A percentile compares a stretch with the other conserved stretches of the same genome.
Conservation (phyloP, 2,113 vertebrate species). For the Fregata magnificens region DNA sequence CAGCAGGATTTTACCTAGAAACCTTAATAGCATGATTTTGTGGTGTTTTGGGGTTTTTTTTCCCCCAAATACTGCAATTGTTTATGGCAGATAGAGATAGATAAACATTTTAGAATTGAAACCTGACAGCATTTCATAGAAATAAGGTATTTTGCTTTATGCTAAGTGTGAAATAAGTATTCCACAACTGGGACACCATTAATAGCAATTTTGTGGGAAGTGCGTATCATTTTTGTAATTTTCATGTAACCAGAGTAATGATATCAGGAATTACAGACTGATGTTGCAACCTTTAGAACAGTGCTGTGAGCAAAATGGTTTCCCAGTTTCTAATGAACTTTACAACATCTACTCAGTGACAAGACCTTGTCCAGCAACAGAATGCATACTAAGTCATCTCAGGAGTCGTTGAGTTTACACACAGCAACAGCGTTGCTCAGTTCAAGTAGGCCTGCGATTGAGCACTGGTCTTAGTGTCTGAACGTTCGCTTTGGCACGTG, state of each 20-base stretch:
- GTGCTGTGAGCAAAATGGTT: background rate
- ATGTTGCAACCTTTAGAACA: background rate
- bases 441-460: no score
- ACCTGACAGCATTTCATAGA: background rate
- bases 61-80: background rate
- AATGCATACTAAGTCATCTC: fast-evolving
- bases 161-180: background rate
- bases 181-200: background rate
- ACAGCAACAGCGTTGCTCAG: no score
- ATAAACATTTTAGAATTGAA: background rate
- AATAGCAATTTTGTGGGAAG: background rate
- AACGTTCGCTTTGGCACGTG: background rate
- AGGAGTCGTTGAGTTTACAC: no score
- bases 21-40: background rate
- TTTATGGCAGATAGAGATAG: background rate
- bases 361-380: background rate
- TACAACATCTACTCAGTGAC: background rate
- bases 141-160: background rate
- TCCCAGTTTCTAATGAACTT: background rate
- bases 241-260: background rate
- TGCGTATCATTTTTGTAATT: background rate
- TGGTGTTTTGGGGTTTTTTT: background rate
- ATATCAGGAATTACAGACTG: background rate
- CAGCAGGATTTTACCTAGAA: background rate
- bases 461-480: background rate